These are phyloP conservation scores for Salticus scenicus DNA, from an alignment of 2,888 invertebrate genomes.

Conservation along the genomic window DNA sequence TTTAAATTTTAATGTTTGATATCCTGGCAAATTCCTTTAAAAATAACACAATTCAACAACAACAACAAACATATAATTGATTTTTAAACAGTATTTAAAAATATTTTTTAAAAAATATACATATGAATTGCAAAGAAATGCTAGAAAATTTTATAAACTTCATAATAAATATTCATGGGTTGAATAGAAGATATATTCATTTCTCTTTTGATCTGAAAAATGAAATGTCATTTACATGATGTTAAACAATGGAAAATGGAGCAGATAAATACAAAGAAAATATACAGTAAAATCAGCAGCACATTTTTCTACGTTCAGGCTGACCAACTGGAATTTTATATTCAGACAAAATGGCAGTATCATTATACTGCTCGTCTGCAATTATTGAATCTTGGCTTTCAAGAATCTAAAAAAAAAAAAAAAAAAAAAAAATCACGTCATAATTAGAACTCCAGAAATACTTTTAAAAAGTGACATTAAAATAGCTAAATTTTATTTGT, in stretches of 20 bases:
- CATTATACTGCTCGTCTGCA: conserved; percentile 49
- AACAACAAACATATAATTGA: no score
- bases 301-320: conserved; percentile 32
- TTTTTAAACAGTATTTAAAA: no score
- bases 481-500: not conserved
- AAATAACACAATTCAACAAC: no score
- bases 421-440: not conserved
- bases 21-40: no score
- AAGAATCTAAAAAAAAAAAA: conserved; percentile 38
- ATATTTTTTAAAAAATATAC: no score
- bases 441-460: not conserved
- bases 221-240: not conserved
- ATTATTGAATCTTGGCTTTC: conserved; percentile 64
- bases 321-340: conserved; percentile 44
- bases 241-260: not conserved
- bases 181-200: no score
- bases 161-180: no score
- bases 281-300: conserved; percentile 27
- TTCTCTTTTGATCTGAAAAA: not conserved
- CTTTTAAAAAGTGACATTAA: not conserved
- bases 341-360: conserved; percentile 38
- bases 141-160: no score
- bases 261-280: not conserved
- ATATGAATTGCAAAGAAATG: no score
- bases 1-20: no score